Base-by-base conservation (phyloP, 2,888 invertebrate genomes). In the Brachylomia viminalis region DNA sequence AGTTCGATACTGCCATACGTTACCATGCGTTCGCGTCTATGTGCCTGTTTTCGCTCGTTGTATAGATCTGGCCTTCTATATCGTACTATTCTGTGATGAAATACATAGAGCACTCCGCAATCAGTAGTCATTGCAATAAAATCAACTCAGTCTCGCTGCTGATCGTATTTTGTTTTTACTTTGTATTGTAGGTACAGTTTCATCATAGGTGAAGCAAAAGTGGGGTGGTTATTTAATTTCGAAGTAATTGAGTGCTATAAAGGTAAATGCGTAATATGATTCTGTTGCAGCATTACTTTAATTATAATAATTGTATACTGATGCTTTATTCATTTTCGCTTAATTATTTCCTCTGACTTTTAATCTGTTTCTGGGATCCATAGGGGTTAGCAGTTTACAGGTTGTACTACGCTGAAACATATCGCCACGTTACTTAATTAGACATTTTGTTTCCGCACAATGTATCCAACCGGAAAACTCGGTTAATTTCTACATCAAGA, bases 91-190 rank as follows among this genome's bases (percentile, higher is more conserved):
- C 11, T 10, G 45, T 79, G 49, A 33, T 11, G 5, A 8, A 27
- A 49, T 20, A 17, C 78, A 23, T 11, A 30, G 42, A 80, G 80
- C 47, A 33, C 67, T 56, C 56, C 70, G 49, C 67, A 67, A 80
- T 76, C 71, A 80, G 65, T 70, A 70, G 68, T 69, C 73, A 72
- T 80, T 76, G 72, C 72, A 83, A 70, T 80, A 71, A 84, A 77
- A 67, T 73, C 72, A 72, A 75, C 56, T n/a, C 52, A 17, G 64
- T 66, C 58, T 30, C 65, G 61, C 64, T 75, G 42, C 62, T 62
- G 79, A 78, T 62, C 47, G 49, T 27, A 74, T 74, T 83, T 70
- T 75, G 27, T 66, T 64, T 64, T 72, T 47, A 72, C 79, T 73
- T 70, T 74, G 52, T 52, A 54, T 47, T 30, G 33, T n/a, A n/a